Evolutionary conservation across 2,888 invertebrate species (phyloP).

Genomic region (Orthonevra nobilis): DNA sequence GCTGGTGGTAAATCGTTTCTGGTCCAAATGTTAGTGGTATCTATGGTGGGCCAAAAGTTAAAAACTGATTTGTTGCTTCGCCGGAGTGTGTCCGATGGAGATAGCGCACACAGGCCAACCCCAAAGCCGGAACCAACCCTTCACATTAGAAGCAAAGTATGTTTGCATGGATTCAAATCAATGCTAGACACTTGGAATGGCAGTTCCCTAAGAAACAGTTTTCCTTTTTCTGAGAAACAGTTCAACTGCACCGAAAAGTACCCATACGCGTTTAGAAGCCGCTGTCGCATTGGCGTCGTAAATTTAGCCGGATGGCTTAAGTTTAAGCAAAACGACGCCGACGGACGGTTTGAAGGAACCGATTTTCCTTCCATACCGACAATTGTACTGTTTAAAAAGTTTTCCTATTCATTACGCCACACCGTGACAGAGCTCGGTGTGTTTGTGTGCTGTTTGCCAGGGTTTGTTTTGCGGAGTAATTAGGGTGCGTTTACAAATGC

Average conservation of each 20-base stretch:
- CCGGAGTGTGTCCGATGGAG: conserved; percentile 62
- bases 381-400: conserved; percentile 58
- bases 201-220: background rate
- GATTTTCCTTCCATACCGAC: conserved; percentile 24
- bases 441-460: conserved; percentile 27
- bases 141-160: conserved; percentile 45
- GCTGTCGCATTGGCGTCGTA: conserved; percentile 40
- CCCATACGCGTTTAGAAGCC: conserved; percentile 7
- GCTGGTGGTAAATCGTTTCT: conserved; percentile 65
- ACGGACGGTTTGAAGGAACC: no score
- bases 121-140: conserved; percentile 36
- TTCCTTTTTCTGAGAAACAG: background rate
- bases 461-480: conserved; percentile 68
- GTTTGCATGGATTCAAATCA: conserved; percentile 63
- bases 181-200: conserved; percentile 55
- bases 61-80: conserved; percentile 69
- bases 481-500: conserved; percentile 70
- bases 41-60: conserved; percentile 55
- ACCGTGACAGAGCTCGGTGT: conserved; percentile 19
- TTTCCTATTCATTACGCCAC: conserved; percentile 66
- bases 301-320: conserved; percentile 54
- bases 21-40: conserved; percentile 58
- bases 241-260: conserved; percentile 20
- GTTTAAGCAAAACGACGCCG: conserved; percentile 43
- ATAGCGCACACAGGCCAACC: no score